A percentile compares a stretch with the other conserved stretches of the same genome.
Evolutionary conservation across 1,140 invertebrate species (phyloP).

Genomic region (Anadara kagoshimensis): DNA sequence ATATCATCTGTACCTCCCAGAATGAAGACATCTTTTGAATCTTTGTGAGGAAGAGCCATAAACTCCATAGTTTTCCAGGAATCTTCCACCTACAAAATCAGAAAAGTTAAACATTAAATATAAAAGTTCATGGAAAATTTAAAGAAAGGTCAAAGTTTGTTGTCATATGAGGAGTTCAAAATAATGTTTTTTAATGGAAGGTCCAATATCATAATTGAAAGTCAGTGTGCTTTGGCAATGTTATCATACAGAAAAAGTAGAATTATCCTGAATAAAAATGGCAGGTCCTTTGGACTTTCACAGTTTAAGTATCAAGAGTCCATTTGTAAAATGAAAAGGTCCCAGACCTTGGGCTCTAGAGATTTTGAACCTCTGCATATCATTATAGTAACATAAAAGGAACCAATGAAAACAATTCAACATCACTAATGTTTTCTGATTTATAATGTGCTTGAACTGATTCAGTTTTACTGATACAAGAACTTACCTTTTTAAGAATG

Average conservation of each 20-base stretch:
- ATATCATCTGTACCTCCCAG: conserved; percentile 89
- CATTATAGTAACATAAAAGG: not conserved
- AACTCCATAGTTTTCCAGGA: conserved; percentile 74
- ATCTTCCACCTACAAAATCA: conserved; percentile 69
- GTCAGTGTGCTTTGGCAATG: too few species aligned
- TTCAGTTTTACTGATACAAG: conserved; percentile 2
- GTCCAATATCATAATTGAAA: too few species aligned
- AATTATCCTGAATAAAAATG: too few species aligned
- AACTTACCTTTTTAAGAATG: conserved; percentile 82
- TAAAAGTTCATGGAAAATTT: not conserved
- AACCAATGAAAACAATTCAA: not conserved
- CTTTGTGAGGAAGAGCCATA: conserved; percentile 72
- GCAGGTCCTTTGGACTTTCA: too few species aligned
- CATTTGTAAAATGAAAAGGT: too few species aligned
- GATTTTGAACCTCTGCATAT: too few species aligned
- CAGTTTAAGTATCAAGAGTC: too few species aligned
- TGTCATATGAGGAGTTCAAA: too few species aligned
- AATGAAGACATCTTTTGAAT: conserved; percentile 85
- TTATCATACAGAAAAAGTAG: too few species aligned
- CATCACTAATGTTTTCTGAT: not conserved
- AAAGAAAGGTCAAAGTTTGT: not conserved
- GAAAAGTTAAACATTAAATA: not conserved
- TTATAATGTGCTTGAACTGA: not conserved
- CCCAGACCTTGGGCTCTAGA: too few species aligned
- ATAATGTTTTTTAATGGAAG: too few species aligned